phyloP scores from a whole-genome alignment of 2,113 vertebrate species.

The Picathartes gymnocephalus region DNA sequence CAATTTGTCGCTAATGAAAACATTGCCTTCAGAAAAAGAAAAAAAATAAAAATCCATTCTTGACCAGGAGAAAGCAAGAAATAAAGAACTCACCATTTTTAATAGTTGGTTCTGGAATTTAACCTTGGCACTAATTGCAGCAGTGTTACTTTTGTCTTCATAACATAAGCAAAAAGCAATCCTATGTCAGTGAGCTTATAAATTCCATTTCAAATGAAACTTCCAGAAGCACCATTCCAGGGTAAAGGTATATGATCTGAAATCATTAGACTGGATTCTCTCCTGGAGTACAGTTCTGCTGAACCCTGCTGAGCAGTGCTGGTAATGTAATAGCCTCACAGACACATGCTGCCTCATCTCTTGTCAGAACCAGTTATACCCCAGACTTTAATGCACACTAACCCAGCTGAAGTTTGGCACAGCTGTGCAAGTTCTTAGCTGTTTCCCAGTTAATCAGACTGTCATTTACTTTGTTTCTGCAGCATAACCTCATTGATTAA shows the following conservation, averaged over 20 bases:
- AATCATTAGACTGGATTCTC: neutral
- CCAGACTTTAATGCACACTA: neutral
- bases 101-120: neutral
- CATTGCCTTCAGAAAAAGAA: neutral
- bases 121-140: neutral
- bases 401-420: neutral
- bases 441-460: neutral
- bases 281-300: neutral
- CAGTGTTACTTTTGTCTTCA: neutral
- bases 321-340: neutral
- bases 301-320: neutral
- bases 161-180: neutral
- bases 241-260: neutral
- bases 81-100: neutral
- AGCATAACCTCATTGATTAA: neutral
- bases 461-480: neutral
- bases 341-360: neutral
- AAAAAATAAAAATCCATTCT: neutral
- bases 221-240: neutral
- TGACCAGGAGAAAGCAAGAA: neutral
- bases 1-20: neutral
- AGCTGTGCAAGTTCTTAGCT: neutral
- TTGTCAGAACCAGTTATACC: neutral
- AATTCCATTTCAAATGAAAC: neutral
- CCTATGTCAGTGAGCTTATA: neutral